Percentiles rank a stretch among this genome's conserved stretches.
phyloP scores from a whole-genome alignment of 2,113 vertebrate species.

The Pomatorhinus ruficollis region DNA sequence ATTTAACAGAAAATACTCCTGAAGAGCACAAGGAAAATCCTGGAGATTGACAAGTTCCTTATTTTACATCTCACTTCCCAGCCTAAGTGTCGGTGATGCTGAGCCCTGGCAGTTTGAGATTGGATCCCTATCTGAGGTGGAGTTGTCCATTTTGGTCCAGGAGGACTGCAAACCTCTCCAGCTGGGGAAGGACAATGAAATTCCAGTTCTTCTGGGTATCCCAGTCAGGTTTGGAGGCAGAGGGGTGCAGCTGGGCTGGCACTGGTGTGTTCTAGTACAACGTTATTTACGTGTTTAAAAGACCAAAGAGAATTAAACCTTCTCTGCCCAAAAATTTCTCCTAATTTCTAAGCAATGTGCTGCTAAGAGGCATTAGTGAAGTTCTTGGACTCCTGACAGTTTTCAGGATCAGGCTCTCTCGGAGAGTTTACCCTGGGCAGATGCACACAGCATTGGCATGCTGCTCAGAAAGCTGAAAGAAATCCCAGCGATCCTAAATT shows the following conservation, averaged over 20 bases:
- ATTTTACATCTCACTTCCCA: neutral
- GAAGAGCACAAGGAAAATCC: neutral
- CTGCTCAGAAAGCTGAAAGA: neutral
- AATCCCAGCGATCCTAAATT: conserved; percentile 26
- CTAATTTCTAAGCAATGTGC: neutral
- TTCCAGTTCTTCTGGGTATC: fast-evolving
- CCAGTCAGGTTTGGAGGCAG: neutral
- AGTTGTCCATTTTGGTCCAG: neutral
- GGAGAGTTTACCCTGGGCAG: neutral
- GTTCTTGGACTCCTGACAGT: neutral
- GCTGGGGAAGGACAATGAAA: fast-evolving
- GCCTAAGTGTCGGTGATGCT: fast-evolving
- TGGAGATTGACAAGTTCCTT: neutral
- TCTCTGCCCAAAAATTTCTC: neutral
- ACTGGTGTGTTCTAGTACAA: fast-evolving
- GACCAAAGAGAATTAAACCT: neutral
- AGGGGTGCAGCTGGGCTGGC: neutral
- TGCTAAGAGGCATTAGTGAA: neutral
- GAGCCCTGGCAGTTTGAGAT: neutral
- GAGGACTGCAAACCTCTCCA: neutral
- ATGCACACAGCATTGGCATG: neutral
- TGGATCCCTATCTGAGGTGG: fast-evolving
- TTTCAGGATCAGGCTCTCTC: neutral
- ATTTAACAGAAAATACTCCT: neutral
- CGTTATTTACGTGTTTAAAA: fast-evolving